Percentiles rank a stretch among this genome's conserved stretches.
phyloP scores from a whole-genome alignment of 2,888 invertebrate species.

The Syritta pipiens region DNA sequence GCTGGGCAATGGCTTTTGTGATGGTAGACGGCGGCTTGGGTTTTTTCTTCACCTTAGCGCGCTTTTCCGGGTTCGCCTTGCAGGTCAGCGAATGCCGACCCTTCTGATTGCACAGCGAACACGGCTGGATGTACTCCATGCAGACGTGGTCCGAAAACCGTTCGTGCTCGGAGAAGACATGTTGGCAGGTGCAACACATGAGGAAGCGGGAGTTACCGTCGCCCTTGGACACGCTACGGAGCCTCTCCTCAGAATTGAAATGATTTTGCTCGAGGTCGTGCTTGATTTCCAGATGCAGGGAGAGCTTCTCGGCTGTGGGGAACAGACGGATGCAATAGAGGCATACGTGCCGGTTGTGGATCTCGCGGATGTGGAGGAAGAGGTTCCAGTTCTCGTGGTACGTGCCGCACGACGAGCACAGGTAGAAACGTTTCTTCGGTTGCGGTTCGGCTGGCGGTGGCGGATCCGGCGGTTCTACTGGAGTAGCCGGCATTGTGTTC shows the following conservation, averaged over 20 bases:
- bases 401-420: constrained; percentile 90
- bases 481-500: no score
- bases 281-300: constrained; percentile 87
- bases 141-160: constrained; percentile 89
- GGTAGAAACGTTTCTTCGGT: constrained; percentile 83
- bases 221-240: constrained; percentile 79
- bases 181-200: constrained; percentile 90
- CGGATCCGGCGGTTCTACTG: not conserved
- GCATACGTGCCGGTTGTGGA: constrained; percentile 90
- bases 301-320: constrained; percentile 88
- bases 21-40: constrained; percentile 24
- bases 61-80: constrained; percentile 73
- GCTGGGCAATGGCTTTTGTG: constrained; percentile 11
- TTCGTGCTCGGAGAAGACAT: constrained; percentile 87
- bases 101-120: constrained; percentile 77
- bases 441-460: not conserved
- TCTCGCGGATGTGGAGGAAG: constrained; percentile 90
- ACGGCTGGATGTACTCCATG: constrained; percentile 76
- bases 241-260: constrained; percentile 85
- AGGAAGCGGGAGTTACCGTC: constrained; percentile 83
- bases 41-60: constrained; percentile 71
- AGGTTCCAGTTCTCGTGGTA: constrained; percentile 93
- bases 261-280: constrained; percentile 87
- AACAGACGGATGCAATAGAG: constrained; percentile 91
- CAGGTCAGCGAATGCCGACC: constrained; percentile 77